Percentiles rank a stretch among this genome's conserved stretches.
Conservation (phyloP, 2,888 invertebrate genomes). For the Spilarctia lutea region DNA sequence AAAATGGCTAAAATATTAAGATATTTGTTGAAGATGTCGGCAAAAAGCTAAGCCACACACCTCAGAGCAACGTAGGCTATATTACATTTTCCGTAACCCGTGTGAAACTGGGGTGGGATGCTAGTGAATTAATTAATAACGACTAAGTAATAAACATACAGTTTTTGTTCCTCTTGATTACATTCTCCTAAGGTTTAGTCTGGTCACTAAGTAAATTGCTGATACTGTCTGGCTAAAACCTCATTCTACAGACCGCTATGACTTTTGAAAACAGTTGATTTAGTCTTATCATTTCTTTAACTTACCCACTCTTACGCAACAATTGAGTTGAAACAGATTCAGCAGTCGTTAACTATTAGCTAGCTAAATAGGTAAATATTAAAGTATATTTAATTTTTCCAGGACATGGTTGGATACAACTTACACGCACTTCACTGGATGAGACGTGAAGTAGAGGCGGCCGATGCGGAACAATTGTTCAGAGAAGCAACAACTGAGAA, state of each 20-base stretch:
- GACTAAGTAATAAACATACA: background rate
- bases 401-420: conserved; percentile 95
- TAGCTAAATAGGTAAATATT: background rate
- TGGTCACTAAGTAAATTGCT: background rate
- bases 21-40: too few species aligned
- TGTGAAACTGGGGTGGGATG: too few species aligned
- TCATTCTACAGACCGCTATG: too few species aligned
- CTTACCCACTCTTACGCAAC: background rate
- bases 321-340: background rate
- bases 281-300: too few species aligned
- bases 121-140: too few species aligned
- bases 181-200: background rate
- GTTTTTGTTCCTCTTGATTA: background rate
- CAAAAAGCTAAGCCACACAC: too few species aligned
- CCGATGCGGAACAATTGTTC: conserved; percentile 92
- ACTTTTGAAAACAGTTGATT: too few species aligned
- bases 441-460: conserved; percentile 91
- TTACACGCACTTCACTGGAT: conserved; percentile 92
- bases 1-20: too few species aligned
- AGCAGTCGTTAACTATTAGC: too few species aligned
- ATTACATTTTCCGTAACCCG: too few species aligned
- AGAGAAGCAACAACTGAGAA: conserved; percentile 89
- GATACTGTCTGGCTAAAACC: background rate
- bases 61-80: too few species aligned
- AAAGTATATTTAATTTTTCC: conserved; percentile 28